Evolutionary conservation across 2,888 invertebrate species (phyloP).

Genomic region (Hydrotaea diabolus): DNA sequence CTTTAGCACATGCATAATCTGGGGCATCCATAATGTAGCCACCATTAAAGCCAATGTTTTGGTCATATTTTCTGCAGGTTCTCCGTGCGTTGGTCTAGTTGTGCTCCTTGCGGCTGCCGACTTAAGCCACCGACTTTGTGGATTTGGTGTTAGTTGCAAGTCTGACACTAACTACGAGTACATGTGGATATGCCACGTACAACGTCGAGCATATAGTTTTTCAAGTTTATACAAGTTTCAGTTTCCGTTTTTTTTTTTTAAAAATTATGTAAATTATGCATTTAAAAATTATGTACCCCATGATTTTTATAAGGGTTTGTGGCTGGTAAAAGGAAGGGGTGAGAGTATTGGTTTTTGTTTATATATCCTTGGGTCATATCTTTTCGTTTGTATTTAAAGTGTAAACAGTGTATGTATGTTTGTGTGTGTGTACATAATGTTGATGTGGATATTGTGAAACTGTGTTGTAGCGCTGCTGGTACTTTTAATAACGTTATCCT

Average conservation of each 20-base stretch:
- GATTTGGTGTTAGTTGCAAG: constrained; percentile 36
- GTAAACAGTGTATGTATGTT: neutral
- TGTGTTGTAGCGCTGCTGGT: neutral
- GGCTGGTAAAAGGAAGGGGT: neutral
- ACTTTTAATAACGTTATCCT: neutral
- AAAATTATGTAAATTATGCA: neutral
- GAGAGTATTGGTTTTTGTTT: neutral
- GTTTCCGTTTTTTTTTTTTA: neutral
- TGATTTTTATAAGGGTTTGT: neutral
- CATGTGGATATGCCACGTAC: neutral
- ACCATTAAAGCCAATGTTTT: constrained; percentile 20
- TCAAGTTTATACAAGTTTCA: neutral
- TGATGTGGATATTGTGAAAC: neutral
- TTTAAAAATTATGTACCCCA: neutral
- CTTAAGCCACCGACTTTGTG: constrained; percentile 43
- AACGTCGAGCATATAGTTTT: too few species aligned
- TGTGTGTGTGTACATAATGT: neutral
- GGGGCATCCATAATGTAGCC: constrained; percentile 47
- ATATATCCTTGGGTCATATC: neutral
- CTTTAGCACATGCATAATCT: constrained; percentile 40
- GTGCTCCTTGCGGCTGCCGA: constrained; percentile 24
- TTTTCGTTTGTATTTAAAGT: neutral
- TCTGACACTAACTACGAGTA: neutral
- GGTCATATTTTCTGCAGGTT: constrained; percentile 6
- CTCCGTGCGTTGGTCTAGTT: neutral